Conservation (phyloP, 2,113 vertebrate species). For the Ciconia boyciana region DNA sequence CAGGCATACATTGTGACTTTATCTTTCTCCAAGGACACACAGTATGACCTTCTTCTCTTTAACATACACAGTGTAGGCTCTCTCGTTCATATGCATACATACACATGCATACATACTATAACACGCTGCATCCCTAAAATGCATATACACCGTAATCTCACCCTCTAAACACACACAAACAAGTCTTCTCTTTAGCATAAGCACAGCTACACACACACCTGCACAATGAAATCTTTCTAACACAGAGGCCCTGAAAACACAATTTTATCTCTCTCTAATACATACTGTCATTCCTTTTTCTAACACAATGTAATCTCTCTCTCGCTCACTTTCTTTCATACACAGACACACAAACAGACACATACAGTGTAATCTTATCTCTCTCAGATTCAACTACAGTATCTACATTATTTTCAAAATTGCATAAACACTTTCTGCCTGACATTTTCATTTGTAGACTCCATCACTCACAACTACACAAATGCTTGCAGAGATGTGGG, state of each 20-base stretch:
- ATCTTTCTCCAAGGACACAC: neutral
- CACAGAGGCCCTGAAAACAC: constrained; percentile 5
- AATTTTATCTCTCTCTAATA: constrained; percentile 32
- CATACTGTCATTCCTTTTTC: neutral
- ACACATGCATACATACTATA: neutral
- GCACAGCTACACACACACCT: neutral
- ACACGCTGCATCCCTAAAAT: neutral
- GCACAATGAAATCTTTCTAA: constrained; percentile 21
- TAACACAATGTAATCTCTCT: constrained; percentile 32
- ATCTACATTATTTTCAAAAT: constrained; percentile 71
- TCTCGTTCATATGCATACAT: neutral
- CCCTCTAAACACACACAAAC: neutral
- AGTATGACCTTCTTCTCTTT: neutral
- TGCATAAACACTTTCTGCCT: constrained; percentile 56
- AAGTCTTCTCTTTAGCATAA: neutral
- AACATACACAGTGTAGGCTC: neutral
- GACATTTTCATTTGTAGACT: constrained; percentile 37
- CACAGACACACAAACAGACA: neutral
- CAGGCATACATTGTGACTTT: neutral
- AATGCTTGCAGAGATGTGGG: neutral
- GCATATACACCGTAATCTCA: neutral
- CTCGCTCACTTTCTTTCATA: neutral
- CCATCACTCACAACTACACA: constrained; percentile 15
- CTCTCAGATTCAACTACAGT: constrained; percentile 13
- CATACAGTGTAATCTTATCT: constrained; percentile 38